Percentiles rank a stretch among this genome's conserved stretches.
Conservation (phyloP, 2,797 vertebrate genomes). For the Fratercula arctica region DNA sequence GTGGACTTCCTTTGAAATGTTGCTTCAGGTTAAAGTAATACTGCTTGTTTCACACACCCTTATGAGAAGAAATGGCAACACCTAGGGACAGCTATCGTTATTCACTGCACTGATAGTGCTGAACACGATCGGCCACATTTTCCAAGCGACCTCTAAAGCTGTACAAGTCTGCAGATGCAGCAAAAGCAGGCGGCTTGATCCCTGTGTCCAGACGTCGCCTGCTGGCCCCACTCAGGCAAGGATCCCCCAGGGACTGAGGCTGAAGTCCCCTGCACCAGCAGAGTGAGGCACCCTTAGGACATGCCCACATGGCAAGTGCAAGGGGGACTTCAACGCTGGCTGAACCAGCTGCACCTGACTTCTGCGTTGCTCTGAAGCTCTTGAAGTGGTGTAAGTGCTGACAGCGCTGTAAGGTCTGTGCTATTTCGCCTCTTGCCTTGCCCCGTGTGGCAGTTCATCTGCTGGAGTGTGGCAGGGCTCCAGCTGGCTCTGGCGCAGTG, state of each 20-base stretch:
- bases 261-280: neutral
- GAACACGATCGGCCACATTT: neutral
- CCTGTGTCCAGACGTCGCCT: fast-evolving
- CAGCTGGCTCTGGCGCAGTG: neutral
- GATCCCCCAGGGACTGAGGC: neutral
- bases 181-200: neutral
- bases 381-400: neutral
- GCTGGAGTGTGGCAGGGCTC: neutral
- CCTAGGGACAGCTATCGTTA: neutral
- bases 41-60: neutral
- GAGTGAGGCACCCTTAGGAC: neutral
- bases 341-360: neutral
- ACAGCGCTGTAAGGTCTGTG: neutral
- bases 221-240: neutral
- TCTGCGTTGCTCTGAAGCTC: neutral
- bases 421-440: neutral
- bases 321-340: neutral
- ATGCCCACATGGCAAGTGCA: neutral
- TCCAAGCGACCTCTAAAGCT: neutral
- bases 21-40: neutral
- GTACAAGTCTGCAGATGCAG: neutral
- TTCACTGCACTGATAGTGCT: neutral
- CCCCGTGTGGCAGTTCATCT: neutral
- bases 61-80: neutral
- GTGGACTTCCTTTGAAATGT: neutral